phyloP scores from a whole-genome alignment of 2,113 vertebrate genomes.

The Anoura caudifer region DNA sequence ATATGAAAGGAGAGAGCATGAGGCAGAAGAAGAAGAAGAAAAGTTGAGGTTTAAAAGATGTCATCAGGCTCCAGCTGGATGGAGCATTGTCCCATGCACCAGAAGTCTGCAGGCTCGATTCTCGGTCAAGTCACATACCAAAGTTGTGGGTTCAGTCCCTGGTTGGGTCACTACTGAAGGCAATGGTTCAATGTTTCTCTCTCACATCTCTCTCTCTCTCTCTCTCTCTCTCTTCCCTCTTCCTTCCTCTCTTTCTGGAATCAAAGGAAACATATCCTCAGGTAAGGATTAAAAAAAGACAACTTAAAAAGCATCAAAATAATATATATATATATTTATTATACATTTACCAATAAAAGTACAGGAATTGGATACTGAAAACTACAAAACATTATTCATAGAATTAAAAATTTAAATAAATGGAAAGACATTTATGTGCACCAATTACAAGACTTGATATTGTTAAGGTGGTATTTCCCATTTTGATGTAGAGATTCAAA shows the following conservation, averaged over 20 bases:
- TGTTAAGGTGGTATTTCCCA: neutral
- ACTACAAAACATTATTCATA: neutral
- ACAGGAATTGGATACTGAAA: neutral
- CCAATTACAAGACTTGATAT: neutral
- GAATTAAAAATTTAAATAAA: neutral
- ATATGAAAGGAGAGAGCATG: neutral
- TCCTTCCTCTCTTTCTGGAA: neutral
- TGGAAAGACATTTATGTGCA: neutral
- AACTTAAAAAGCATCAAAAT: neutral
- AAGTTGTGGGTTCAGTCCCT: neutral
- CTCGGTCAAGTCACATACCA: neutral
- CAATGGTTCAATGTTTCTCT: neutral
- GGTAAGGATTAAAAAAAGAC: too few relatives aligned
- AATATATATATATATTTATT: neutral
- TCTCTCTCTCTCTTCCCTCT: neutral
- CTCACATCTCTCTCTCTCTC: neutral
- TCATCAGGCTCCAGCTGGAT: neutral
- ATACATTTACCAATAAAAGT: neutral
- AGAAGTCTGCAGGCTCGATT: neutral
- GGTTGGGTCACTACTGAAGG: too few relatives aligned
- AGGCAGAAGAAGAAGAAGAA: neutral
- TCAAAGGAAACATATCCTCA: neutral
- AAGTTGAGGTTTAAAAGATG: neutral
- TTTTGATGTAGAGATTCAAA: neutral
- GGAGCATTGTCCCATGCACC: too few relatives aligned